These are phyloP conservation scores for Catostylus mosaicus DNA, from an alignment of 30 jellyfish, hydroid and myxozoan species.

Conservation along the genomic window DNA sequence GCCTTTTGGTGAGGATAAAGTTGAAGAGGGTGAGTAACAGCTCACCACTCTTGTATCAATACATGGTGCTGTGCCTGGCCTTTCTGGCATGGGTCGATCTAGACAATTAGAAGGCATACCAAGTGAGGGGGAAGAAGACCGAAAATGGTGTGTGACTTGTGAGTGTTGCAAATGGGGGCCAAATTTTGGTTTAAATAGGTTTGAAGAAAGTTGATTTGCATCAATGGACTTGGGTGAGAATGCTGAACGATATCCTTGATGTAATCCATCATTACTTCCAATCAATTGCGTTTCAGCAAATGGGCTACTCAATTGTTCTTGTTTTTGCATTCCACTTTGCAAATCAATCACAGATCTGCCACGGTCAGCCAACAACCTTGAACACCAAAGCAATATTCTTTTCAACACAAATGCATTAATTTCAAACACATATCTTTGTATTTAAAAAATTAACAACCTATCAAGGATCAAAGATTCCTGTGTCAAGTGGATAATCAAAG, in stretches of 20 bases:
- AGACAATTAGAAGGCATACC: slow-evolving; percentile 17
- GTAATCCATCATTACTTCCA: neutral
- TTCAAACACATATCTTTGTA: too few species aligned
- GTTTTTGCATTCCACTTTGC: slow-evolving; percentile 33
- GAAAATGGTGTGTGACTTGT: slow-evolving; percentile 11
- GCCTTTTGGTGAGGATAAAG: slow-evolving; percentile 36
- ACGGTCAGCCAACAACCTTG: slow-evolving; percentile 27
- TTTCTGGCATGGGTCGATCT: slow-evolving; percentile 23
- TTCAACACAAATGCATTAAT: too few species aligned
- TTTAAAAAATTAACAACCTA: too few species aligned
- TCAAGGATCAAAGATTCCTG: too few species aligned
- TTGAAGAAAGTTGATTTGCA: slow-evolving; percentile 9
- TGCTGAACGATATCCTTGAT: neutral
- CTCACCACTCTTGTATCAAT: slow-evolving; percentile 13
- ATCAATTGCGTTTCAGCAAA: slow-evolving; percentile 7
- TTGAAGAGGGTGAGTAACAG: slow-evolving; percentile 23
- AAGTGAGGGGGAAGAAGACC: slow-evolving; percentile 15
- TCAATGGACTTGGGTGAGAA: slow-evolving; percentile 8
- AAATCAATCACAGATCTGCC: slow-evolving; percentile 28
- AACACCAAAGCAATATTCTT: neutral
- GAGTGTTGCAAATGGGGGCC: slow-evolving; percentile 12
- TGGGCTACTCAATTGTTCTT: neutral
- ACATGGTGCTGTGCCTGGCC: slow-evolving; percentile 56
- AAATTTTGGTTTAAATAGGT: neutral
- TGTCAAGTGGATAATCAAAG: too few species aligned